phyloP scores from a whole-genome alignment of 37 sponge, comb jelly and placozoan genomes.

The Tethya wilhelma region DNA sequence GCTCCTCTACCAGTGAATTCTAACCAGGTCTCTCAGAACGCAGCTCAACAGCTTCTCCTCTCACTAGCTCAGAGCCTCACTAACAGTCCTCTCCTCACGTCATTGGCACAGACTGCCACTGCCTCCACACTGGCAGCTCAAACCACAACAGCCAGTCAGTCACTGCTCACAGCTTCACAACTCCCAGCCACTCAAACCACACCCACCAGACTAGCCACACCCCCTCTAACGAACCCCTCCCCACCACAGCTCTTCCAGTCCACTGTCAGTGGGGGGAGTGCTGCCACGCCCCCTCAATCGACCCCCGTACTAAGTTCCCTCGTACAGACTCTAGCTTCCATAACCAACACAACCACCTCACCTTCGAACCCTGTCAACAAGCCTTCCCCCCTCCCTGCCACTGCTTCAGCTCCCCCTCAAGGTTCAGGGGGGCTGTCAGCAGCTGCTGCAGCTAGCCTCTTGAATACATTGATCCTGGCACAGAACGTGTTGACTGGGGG shows the following conservation, averaged over 20 bases:
- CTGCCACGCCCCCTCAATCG: constrained; percentile 22
- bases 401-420: background rate
- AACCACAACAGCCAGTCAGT: no score
- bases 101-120: constrained; percentile 38
- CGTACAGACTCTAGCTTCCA: constrained; percentile 54
- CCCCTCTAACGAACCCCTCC: background rate
- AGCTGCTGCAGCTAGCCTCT: constrained; percentile 48
- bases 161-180: constrained; percentile 5
- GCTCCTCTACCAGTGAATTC: background rate
- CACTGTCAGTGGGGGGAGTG: no score
- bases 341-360: constrained; percentile 37
- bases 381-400: background rate
- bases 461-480: constrained; percentile 62
- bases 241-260: no score
- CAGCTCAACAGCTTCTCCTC: constrained; percentile 63
- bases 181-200: background rate
- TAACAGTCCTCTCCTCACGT: constrained; percentile 55
- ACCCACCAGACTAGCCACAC: background rate
- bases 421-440: constrained; percentile 29
- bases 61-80: constrained; percentile 69
- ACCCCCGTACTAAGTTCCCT: constrained; percentile 49
- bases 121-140: background rate
- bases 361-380: background rate
- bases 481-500: constrained; percentile 39
- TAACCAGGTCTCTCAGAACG: background rate